phyloP scores from a whole-genome alignment of 2,888 invertebrate species.

The Gasteruption jaculator region DNA sequence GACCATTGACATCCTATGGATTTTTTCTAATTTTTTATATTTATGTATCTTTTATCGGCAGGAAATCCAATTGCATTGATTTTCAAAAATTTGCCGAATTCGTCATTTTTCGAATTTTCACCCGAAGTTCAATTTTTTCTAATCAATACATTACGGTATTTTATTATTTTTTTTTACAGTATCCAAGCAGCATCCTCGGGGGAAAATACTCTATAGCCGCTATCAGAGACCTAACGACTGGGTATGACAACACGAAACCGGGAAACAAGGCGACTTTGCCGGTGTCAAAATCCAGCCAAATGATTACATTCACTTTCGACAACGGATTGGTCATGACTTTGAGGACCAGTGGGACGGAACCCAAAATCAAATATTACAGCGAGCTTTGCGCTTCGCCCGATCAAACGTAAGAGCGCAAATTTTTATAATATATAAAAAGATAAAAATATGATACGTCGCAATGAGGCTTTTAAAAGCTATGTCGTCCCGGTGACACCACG shows the following conservation, averaged over 20 bases:
- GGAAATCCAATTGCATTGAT: too few relatives aligned
- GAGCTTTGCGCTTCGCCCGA: conserved; percentile 74
- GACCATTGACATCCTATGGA: too few relatives aligned
- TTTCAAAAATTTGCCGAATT: too few relatives aligned
- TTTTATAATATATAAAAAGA: too few relatives aligned
- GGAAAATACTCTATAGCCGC: conserved; percentile 63
- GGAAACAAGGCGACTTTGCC: conserved; percentile 69
- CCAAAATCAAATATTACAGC: conserved; percentile 98
- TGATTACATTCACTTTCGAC: conserved; percentile 91
- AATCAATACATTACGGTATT: too few relatives aligned
- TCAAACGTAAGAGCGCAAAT: conserved; percentile 59
- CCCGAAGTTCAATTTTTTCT: too few relatives aligned
- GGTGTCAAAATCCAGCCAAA: conserved; percentile 67
- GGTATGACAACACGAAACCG: conserved; percentile 70
- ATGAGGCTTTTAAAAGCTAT: too few relatives aligned
- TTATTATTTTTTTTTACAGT: conserved; percentile 54
- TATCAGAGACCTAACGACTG: conserved; percentile 86
- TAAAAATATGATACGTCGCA: too few relatives aligned
- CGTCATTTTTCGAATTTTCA: too few relatives aligned
- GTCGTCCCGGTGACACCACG: too few relatives aligned
- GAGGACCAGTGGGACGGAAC: conserved; percentile 97
- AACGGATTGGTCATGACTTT: conserved; percentile 85
- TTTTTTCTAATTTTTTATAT: too few relatives aligned
- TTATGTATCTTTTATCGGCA: too few relatives aligned
- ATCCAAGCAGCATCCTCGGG: conserved; percentile 63